These are phyloP conservation scores for Pollicipes pollicipes DNA, from an alignment of 1,140 invertebrate genomes.

Conservation along the genomic window DNA sequence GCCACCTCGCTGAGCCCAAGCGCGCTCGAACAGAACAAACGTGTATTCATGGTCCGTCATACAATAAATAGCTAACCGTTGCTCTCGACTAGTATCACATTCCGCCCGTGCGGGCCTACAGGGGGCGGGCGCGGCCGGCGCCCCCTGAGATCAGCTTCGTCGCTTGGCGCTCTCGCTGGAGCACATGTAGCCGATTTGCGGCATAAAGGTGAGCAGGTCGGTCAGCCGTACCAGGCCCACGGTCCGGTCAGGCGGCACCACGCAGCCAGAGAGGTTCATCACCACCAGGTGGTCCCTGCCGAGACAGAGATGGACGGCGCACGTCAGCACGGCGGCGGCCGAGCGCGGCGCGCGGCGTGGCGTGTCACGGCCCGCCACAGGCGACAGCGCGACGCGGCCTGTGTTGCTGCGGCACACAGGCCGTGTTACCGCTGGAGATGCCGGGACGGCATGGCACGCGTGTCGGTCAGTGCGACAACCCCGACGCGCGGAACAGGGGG, in stretches of 20 bases:
- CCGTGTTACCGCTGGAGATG: no score
- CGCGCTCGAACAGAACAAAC: not conserved
- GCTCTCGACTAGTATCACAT: not conserved
- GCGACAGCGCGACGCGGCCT: no score
- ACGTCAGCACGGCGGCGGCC: no score
- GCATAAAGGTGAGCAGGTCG: conserved; percentile 6
- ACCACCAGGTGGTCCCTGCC: not conserved
- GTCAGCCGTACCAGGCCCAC: not conserved
- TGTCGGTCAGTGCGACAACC: no score
- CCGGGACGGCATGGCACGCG: no score
- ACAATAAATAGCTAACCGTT: not conserved
- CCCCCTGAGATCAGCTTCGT: not conserved
- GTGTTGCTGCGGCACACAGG: no score
- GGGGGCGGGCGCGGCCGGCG: not conserved
- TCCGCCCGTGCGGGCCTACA: not conserved
- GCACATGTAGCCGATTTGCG: not conserved
- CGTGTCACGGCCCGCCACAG: no score
- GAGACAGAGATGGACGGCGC: not conserved
- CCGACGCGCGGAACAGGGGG: no score
- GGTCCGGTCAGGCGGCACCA: not conserved
- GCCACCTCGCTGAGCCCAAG: no score
- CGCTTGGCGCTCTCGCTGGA: conserved; percentile 1
- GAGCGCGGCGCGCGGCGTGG: no score
- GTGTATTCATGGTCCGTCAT: not conserved
- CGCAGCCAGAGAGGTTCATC: not conserved